Conservation (phyloP, 2,113 vertebrate species). For the Datnioides undecimradiatus region DNA sequence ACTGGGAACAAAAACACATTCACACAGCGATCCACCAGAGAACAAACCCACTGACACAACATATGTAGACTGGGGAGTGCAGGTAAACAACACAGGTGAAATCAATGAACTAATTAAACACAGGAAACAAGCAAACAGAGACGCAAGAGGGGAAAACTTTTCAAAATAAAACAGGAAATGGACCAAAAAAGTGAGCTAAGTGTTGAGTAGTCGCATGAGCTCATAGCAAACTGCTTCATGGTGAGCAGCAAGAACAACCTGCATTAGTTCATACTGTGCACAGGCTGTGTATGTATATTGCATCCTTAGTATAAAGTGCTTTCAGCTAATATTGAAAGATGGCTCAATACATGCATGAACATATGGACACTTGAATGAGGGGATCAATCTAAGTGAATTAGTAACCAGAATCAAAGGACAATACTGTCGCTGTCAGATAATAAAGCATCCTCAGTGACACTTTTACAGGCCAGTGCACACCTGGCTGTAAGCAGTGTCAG, state of each 20-base stretch:
- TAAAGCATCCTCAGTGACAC: background rate
- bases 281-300: background rate
- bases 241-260: background rate
- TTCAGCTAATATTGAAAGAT: background rate
- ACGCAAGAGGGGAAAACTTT: too few species aligned
- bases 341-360: too few species aligned
- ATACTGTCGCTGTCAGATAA: background rate
- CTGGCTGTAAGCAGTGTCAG: background rate
- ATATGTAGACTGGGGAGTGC: too few species aligned
- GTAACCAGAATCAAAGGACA: background rate
- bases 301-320: background rate
- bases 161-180: too few species aligned
- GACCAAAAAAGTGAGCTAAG: too few species aligned
- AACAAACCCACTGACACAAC: too few species aligned
- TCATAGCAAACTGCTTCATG: background rate
- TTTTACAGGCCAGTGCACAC: background rate
- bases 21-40: too few species aligned
- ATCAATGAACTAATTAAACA: too few species aligned
- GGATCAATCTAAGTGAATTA: constrained; percentile 17
- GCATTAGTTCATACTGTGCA: background rate
- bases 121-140: too few species aligned
- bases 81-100: too few species aligned
- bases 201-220: background rate
- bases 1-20: too few species aligned
- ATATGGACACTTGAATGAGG: background rate